Percentiles rank a stretch among this genome's conserved stretches.
phyloP scores from a whole-genome alignment of 2,888 invertebrate genomes.

The Callinectes sapidus region DNA sequence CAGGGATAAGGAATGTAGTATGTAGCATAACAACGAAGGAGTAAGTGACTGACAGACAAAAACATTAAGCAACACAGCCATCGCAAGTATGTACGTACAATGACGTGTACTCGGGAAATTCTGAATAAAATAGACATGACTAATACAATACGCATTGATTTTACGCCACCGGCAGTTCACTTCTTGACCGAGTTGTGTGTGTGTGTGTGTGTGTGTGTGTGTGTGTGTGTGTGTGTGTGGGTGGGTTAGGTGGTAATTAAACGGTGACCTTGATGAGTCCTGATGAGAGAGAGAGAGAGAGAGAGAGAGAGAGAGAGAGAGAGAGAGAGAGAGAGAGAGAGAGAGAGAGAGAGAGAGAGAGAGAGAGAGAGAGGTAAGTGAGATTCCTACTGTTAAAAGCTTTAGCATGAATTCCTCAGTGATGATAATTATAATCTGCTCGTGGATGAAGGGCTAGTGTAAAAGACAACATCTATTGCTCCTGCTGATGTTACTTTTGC shows the following conservation, averaged over 20 bases:
- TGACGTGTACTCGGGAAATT: no score
- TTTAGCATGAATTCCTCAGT: neutral
- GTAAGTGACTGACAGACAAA: no score
- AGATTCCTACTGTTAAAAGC: neutral
- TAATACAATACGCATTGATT: neutral
- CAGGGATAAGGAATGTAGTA: no score
- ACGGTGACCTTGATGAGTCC: neutral
- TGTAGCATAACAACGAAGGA: no score
- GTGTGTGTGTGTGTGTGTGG: no score
- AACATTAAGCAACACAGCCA: no score
- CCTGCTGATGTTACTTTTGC: neutral
- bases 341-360: conserved; percentile 26
- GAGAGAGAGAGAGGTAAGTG: no score
- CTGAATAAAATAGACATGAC: no score
- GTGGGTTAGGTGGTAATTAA: neutral
- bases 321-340: conserved; percentile 40
- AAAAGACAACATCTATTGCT: neutral
- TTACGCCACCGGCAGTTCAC: neutral
- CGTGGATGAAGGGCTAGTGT: neutral
- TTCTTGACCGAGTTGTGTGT: neutral
- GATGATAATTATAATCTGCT: neutral
- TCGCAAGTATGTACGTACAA: no score
- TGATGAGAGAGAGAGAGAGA: neutral
- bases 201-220: neutral
- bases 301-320: neutral